Base-by-base conservation (phyloP, 2,888 invertebrate species). In the Euplagia quadripunctaria region DNA sequence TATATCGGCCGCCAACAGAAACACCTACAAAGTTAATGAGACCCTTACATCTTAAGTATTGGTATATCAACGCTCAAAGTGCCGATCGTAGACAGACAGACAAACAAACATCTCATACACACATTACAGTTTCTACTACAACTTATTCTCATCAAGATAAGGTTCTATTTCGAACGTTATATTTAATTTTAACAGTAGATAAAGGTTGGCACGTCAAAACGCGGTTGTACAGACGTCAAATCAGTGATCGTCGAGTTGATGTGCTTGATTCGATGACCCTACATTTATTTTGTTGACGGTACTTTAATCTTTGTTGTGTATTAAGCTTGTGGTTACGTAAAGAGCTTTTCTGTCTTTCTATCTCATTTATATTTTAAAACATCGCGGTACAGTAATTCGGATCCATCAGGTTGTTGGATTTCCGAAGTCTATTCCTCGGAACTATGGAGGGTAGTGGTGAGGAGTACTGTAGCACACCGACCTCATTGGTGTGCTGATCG, bases 21-120 rank as follows among this genome's bases (percentile, higher is more conserved):
- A 82, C 84, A 82, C 81, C 80, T 81, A 85, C 85, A 86, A 82
- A 83, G 77, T 82, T 87, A 87, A 87, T 86, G 85, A 86, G 86
- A 80, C 77, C 76, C 82, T 81, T 80, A 84, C 85, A 79, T 79
- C 81, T 83, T 83, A 79, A 85, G 85, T 83, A 83, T 85, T 82
- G 79, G 82, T 78, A 79, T 86, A 85, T 86, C 88, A 86, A 85
- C 74, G 80, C 69, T 79, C 82, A 84, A 84, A 82, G 84, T 72
- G 78, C 84, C 84, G 84, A 80, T 58, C 46, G 65, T 64, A 71
- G 71, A 75, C 84, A 79, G 81, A 76, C 76, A 79, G 75, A 69
- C 73, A 74, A 17, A 77, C 79, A 74, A 79, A 79, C 68, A 58
- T 75, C 72, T 55, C 4, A n/a, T 51, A 55, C 68, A 66, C 4